Percentiles rank a stretch among this genome's conserved stretches.
phyloP scores from a whole-genome alignment of 2,888 invertebrate genomes.

The Papilio demoleus region DNA sequence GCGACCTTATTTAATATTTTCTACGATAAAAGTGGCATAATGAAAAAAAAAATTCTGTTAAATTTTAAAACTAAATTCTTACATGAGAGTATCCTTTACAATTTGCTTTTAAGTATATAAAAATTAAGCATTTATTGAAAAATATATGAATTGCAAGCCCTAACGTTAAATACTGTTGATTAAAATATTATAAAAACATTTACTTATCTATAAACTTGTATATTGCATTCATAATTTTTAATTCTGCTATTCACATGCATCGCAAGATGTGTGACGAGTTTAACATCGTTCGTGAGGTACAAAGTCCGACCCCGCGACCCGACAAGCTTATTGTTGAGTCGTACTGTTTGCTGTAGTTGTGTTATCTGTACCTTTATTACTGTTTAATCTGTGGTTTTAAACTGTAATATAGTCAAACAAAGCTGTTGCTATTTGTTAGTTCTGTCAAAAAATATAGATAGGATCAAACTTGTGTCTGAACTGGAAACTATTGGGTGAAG shows the following conservation, averaged over 20 bases:
- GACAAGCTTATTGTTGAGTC: background rate
- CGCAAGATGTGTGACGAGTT: background rate
- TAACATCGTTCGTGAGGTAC: background rate
- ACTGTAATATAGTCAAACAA: too few relatives aligned
- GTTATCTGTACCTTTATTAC: slow-evolving; percentile 12
- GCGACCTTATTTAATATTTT: background rate
- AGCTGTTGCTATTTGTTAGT: too few relatives aligned
- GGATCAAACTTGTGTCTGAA: too few relatives aligned
- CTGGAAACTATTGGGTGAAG: too few relatives aligned
- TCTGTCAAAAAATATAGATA: too few relatives aligned
- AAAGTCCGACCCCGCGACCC: slow-evolving; percentile 2
- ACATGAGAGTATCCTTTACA: too few relatives aligned
- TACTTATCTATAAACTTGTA: background rate
- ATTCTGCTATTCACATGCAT: background rate
- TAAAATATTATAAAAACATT: background rate
- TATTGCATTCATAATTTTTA: background rate
- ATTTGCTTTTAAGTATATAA: too few relatives aligned
- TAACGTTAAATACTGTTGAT: background rate
- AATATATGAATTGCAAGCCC: background rate
- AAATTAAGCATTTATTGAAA: background rate
- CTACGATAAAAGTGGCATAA: too few relatives aligned
- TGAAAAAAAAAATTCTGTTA: too few relatives aligned
- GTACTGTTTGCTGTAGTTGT: background rate
- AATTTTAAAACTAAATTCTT: too few relatives aligned
- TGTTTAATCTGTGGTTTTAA: slow-evolving; percentile 14